These are phyloP conservation scores for Netelia virgata DNA, from an alignment of 2,888 invertebrate species.

Conservation along the genomic window DNA sequence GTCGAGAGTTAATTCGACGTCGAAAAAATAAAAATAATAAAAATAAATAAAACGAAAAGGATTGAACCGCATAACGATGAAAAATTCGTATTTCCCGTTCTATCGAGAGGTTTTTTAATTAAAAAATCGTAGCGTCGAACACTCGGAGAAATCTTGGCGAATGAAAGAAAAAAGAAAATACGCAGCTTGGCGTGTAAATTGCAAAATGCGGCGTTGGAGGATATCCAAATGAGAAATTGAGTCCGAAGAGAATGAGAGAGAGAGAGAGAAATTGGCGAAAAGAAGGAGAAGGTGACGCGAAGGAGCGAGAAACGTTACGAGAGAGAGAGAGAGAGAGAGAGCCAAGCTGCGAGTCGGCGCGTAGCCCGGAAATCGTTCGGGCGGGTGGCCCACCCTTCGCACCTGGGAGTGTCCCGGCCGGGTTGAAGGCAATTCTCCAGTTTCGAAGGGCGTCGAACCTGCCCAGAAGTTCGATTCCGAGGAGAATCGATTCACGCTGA, in stretches of 20 bases:
- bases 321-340: conserved; percentile 40
- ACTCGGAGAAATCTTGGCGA: not conserved
- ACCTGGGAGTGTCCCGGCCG: conserved; percentile 68
- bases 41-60: not conserved
- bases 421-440: conserved; percentile 66
- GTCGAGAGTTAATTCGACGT: not conserved
- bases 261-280: not conserved
- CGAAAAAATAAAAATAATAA: too few relatives aligned
- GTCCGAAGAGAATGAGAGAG: conserved; percentile 31
- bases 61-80: not conserved
- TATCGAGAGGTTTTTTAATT: not conserved
- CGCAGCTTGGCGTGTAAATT: not conserved
- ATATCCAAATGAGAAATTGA: conserved; percentile 30
- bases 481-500: conserved; percentile 81
- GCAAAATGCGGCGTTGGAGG: not conserved
- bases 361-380: conserved; percentile 64
- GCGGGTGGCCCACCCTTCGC: conserved; percentile 65
- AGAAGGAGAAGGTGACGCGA: conserved; percentile 5
- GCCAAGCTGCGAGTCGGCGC: conserved; percentile 65
- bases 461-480: conserved; percentile 81
- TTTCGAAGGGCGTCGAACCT: conserved; percentile 70
- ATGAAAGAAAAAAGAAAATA: conserved; percentile 8
- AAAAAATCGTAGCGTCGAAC: not conserved
- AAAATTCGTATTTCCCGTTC: not conserved
- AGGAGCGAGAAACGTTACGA: not conserved